These are phyloP conservation scores for Parazoanthus darwini DNA, from an alignment of 92 coral and sea anemone genomes.

Conservation along the genomic window DNA sequence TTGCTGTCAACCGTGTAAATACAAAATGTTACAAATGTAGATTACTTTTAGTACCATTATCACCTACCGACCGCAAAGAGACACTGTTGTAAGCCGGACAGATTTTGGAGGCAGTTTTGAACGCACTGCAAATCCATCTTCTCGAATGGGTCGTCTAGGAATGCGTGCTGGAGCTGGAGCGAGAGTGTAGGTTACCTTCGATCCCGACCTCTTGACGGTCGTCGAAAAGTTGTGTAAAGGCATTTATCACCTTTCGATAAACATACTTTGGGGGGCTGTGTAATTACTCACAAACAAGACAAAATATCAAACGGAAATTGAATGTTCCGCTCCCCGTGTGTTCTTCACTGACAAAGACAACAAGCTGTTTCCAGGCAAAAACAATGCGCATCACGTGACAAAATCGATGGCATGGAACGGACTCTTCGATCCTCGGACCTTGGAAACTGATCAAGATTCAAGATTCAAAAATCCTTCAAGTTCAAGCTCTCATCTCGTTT, in stretches of 20 bases:
- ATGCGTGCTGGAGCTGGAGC: constrained; percentile 48
- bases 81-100: constrained; percentile 70
- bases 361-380: constrained; percentile 32
- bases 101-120: constrained; percentile 48
- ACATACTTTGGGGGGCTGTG: not conserved
- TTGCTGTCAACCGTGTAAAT: not conserved
- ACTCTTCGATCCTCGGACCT: not conserved
- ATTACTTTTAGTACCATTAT: not conserved
- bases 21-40: not conserved
- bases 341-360: not conserved
- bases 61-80: constrained; percentile 76
- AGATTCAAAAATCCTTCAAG: no score
- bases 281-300: not conserved
- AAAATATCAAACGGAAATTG: not conserved
- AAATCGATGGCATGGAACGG: not conserved
- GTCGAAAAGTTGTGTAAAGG: constrained; percentile 23
- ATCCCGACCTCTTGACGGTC: constrained; percentile 45
- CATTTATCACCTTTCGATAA: constrained; percentile 38
- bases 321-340: not conserved
- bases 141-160: constrained; percentile 42
- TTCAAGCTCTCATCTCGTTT: no score
- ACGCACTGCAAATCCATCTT: constrained; percentile 41
- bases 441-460: no score
- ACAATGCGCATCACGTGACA: constrained; percentile 20
- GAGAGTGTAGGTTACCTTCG: constrained; percentile 46